Evolutionary conservation across 2,888 invertebrate species (phyloP), one percentile per base, ranked within the genome.

Genomic region (Acronicta psi): DNA sequence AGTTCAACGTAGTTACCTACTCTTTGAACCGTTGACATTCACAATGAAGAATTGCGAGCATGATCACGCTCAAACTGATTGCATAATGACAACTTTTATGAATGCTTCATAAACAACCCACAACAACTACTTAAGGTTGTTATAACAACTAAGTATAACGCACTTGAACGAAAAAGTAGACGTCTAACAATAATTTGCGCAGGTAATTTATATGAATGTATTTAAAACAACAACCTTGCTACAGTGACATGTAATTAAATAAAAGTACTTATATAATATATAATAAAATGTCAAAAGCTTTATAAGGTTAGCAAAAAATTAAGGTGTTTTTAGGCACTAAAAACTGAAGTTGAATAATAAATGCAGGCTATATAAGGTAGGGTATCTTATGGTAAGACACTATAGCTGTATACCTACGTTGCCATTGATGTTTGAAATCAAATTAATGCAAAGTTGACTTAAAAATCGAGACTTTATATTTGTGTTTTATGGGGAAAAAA

Each of bases 201-300:
- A 73, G 65, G 69, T 70, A 63, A 61, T 40, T n/a, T 68, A 64
- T 72, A 70, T 76, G 76, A 76, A 73, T 72, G 77, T 71, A 61
- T 57, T 63, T 50, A 64, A 69, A 74, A 55, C 58, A 66, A 59
- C 65, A 77, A 75, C 81, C 82, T 82, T 82, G 81, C 62, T 50
- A 55, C 37, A 65, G 63, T 72, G 76, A 78, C 73, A 80, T 69
- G 73, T 62, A 65, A 71, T 73, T 65, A 65, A 31, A 13, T 34
- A 29, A 65, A 73, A 63, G n/a, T n/a, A n/a, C n/a, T n/a, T n/a
- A n/a, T n/a, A n/a, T n/a, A n/a, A n/a, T n/a, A 20, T 53, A 42
- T 59, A 58, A 68, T 63, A 60, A 55, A 58, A 54, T 54, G 40
- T 25, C 43, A 43, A 42, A 49, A 29, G 36, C 23, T 54, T 54